A percentile compares a stretch with the other conserved stretches of the same genome.
These are phyloP conservation scores for Alosa alosa DNA, from an alignment of 2,113 vertebrate species.

Conservation along the genomic window DNA sequence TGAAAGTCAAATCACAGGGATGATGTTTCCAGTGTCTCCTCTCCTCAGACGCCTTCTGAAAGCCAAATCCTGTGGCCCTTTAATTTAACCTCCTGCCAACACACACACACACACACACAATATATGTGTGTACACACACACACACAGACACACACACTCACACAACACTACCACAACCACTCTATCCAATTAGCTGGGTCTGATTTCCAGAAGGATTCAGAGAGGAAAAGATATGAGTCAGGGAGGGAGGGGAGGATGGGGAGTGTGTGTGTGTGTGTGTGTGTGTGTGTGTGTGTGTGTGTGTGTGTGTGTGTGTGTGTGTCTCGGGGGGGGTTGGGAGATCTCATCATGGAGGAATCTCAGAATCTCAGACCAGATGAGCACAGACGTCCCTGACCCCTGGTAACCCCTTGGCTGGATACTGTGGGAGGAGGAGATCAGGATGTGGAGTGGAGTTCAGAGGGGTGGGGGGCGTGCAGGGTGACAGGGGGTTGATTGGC, in stretches of 20 bases:
- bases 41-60: neutral
- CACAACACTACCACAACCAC: neutral
- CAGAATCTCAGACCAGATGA: too few relatives aligned
- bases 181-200: neutral
- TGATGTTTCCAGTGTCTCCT: constrained; percentile 13
- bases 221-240: constrained; percentile 54
- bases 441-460: too few relatives aligned
- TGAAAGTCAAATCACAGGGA: neutral
- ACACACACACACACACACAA: neutral
- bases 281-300: neutral
- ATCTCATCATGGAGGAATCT: too few relatives aligned
- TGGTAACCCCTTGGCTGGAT: too few relatives aligned
- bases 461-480: too few relatives aligned
- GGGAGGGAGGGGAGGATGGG: constrained; percentile 27
- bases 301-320: neutral
- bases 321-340: neutral
- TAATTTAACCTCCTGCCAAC: neutral
- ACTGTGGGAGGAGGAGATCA: too few relatives aligned
- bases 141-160: neutral
- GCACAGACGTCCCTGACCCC: too few relatives aligned
- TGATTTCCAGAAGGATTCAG: constrained; percentile 20
- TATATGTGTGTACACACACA: neutral
- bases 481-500: neutral
- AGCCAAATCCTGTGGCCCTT: neutral
- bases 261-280: constrained; percentile 10